Percentiles rank a stretch among this genome's conserved stretches.
Conservation (phyloP, 2,797 vertebrate species). For the Pseudochirops corinnae region DNA sequence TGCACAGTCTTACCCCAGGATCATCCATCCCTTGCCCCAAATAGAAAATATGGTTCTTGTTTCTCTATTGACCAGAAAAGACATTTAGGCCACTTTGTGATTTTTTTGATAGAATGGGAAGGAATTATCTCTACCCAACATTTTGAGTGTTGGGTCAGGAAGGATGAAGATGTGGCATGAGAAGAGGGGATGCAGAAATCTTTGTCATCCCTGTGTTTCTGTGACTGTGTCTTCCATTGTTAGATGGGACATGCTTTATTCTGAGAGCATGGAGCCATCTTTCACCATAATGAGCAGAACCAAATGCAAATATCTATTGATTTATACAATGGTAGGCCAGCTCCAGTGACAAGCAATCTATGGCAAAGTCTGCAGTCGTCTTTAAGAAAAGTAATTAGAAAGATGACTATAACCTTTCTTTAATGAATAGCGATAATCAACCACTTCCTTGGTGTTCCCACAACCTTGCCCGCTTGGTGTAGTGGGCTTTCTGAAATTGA, state of each 20-base stretch:
- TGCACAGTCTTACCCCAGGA: not conserved
- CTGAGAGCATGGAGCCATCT: slow-evolving; percentile 69
- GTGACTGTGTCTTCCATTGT: slow-evolving; percentile 42
- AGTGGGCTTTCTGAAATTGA: slow-evolving; percentile 81
- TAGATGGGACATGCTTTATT: slow-evolving; percentile 75
- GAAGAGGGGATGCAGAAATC: not conserved
- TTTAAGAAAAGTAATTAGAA: slow-evolving; percentile 85
- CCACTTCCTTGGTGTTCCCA: slow-evolving; percentile 81
- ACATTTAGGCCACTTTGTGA: not conserved
- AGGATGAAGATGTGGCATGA: not conserved
- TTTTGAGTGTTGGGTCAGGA: not conserved
- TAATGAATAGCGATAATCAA: slow-evolving; percentile 85
- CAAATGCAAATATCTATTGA: slow-evolving; percentile 84
- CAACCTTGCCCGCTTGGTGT: slow-evolving; percentile 81
- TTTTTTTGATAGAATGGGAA: not conserved
- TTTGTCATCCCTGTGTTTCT: not conserved
- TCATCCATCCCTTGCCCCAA: not conserved
- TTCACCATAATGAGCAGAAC: slow-evolving; percentile 80
- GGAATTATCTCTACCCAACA: not conserved
- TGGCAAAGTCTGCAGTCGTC: slow-evolving; percentile 77
- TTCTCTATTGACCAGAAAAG: not conserved
- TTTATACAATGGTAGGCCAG: slow-evolving; percentile 80
- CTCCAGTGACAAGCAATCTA: slow-evolving; percentile 69
- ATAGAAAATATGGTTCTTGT: not conserved
- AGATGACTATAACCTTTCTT: slow-evolving; percentile 82